Evolutionary conservation across 64 coral and sea anemone genomes (phyloP), one percentile per base, ranked within the genome.

Genomic region (Montipora capricornis): DNA sequence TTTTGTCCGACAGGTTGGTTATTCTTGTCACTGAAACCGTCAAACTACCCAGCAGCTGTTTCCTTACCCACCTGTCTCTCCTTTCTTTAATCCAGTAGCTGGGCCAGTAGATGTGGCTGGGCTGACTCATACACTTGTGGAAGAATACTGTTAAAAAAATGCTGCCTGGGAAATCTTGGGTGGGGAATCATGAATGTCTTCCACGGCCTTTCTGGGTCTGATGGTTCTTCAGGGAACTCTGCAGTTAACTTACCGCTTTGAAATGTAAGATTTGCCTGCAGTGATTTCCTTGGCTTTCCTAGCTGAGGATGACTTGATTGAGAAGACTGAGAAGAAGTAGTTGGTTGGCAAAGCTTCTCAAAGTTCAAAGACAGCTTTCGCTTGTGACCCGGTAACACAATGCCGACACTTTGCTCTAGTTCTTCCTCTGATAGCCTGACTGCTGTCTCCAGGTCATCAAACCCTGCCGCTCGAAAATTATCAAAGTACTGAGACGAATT

Each of bases 401-500:
- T 94, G 19, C 78, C 78, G 20, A 94, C 87, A 58, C 69, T 57
- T 60, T 89, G 29, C n/a, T 60, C 76, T 15, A 94, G 68, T 79
- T 94, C 92, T 80, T 94, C 0, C 37, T 37, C 37, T 37, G 37
- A 37, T 37, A 37, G 37, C 37, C 37, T 37, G 37, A 37, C 37
- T 37, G 37, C 37, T 37, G 37, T 94, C 68, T 94, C 92, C 49
- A 89, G 74, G 50, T 94, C 87, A 69, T 94, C 87, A 51, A 82
- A 94, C 11, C 92, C 78, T 7, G 86, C 87, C 20, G 64, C 87
- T 76, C 47, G 67, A 61, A 89, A 94, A 89, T 57, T 73, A 37
- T 89, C 78, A 5, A 81, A 71, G 87, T 94, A 89, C 70, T 94
- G 59, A 82, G 78, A 89, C 70, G 84, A 82, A 51, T 94, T 89